Conservation (phyloP, 2,113 vertebrate genomes). For the Burhinus oedicnemus region DNA sequence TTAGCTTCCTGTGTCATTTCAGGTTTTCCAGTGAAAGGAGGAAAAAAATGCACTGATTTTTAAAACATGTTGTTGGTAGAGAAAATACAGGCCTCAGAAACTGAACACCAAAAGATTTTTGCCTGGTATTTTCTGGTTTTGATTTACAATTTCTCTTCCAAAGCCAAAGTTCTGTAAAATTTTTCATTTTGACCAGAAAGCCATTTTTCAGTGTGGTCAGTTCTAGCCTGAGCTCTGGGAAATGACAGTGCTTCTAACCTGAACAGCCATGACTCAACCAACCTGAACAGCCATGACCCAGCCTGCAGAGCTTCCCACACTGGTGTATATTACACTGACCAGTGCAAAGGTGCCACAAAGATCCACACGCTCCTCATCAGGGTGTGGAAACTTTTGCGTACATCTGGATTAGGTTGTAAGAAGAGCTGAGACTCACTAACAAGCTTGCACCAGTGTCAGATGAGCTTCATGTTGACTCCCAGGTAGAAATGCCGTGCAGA, state of each 20-base stretch:
- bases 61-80: background rate
- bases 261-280: background rate
- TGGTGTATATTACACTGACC: background rate
- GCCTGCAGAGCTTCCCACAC: background rate
- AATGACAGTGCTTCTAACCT: background rate
- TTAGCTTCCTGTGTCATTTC: conserved; percentile 33
- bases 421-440: background rate
- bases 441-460: background rate
- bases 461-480: background rate
- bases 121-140: background rate
- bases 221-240: background rate
- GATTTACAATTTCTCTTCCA: conserved; percentile 5
- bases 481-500: background rate
- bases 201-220: background rate
- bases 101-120: background rate
- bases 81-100: background rate
- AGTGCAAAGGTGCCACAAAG: fast-evolving
- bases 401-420: background rate
- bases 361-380: fast-evolving
- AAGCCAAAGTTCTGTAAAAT: background rate
- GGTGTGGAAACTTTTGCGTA: background rate
- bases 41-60: background rate
- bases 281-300: background rate
- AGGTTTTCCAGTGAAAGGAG: conserved; percentile 19
- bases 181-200: background rate